Evolutionary conservation across 2,113 vertebrate species (phyloP).

Genomic region (Odontesthes bonariensis): DNA sequence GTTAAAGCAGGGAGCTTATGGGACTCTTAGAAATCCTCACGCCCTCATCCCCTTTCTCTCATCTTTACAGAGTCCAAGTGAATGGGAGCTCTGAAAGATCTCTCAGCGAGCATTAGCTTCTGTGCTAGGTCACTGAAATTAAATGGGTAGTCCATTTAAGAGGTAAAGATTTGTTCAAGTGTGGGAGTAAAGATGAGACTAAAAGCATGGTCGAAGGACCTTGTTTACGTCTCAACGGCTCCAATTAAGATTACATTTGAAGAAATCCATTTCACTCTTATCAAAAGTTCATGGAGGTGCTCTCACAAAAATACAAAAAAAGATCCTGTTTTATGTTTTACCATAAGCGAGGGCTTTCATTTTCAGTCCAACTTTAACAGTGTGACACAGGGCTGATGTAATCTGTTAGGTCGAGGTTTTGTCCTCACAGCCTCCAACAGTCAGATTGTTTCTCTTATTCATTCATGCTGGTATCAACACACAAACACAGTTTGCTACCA

Average conservation of each 20-base stretch:
- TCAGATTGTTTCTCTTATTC: no score
- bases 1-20: slow-evolving; percentile 71
- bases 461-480: no score
- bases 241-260: neutral
- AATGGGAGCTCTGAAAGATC: slow-evolving; percentile 64
- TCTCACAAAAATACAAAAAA: neutral
- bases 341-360: no score
- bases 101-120: slow-evolving; percentile 73
- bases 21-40: slow-evolving; percentile 48
- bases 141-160: slow-evolving; percentile 68
- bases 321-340: neutral
- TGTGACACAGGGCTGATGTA: no score
- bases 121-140: slow-evolving; percentile 59
- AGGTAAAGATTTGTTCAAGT: slow-evolving; percentile 24
- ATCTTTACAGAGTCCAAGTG: slow-evolving; percentile 48
- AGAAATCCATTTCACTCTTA: neutral
- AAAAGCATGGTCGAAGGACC: slow-evolving; percentile 34
- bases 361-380: no score
- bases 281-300: neutral
- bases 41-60: slow-evolving; percentile 35
- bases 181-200: slow-evolving; percentile 49
- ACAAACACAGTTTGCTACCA: no score
- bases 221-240: neutral
- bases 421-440: no score
- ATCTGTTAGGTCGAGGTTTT: no score